These are phyloP conservation scores for Pogonomyrmex barbatus DNA, from an alignment of 1,140 invertebrate species.

Conservation along the genomic window DNA sequence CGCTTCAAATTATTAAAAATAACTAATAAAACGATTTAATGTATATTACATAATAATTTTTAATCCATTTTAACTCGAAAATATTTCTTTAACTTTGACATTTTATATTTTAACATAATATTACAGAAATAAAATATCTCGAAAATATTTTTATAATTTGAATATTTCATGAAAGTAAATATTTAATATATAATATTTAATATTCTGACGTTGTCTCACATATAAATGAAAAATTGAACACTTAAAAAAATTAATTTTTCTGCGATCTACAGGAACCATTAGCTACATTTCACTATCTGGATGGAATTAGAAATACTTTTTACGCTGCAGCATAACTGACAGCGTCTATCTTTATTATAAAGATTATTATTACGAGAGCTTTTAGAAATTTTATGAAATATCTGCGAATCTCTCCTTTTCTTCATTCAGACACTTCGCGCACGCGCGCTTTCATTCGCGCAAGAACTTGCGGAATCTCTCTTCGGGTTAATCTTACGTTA, in stretches of 20 bases:
- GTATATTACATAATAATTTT: not conserved
- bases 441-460: not conserved
- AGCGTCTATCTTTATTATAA: slow-evolving; percentile 16
- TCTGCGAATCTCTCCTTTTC: not conserved
- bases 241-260: slow-evolving; percentile 6
- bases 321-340: not conserved
- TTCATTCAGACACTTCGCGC: slow-evolving; percentile 16
- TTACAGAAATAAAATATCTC: not conserved
- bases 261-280: not conserved
- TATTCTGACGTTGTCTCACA: not conserved
- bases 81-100: slow-evolving; percentile 5
- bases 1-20: slow-evolving; percentile 16
- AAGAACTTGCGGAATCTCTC: slow-evolving; percentile 58
- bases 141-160: not conserved
- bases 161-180: not conserved
- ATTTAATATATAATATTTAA: not conserved
- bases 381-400: slow-evolving; percentile 24
- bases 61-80: not conserved
- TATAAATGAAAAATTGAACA: not conserved
- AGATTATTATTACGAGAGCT: not conserved
- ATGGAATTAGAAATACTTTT: not conserved
- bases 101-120: not conserved
- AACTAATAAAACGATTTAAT: not conserved
- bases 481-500: slow-evolving; percentile 75
- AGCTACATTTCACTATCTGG: not conserved